Base-by-base conservation (phyloP, 92 coral and sea anemone genomes). In the Blastomussa wellsi region DNA sequence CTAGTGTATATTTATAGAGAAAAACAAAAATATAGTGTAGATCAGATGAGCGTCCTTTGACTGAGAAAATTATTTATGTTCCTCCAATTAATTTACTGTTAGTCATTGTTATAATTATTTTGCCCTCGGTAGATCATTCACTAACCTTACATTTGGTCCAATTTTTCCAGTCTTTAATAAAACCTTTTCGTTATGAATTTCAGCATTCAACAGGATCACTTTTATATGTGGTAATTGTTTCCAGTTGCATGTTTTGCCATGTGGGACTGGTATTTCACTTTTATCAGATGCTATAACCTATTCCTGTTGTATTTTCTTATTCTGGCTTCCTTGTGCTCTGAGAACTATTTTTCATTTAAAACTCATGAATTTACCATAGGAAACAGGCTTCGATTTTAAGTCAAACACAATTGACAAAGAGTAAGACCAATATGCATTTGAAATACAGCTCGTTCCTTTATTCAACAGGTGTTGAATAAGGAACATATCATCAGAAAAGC, bases 381-480 rank as follows among this genome's bases (percentile, higher is more conserved):
- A 77, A 51, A 44, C 66, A 19, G 39, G 17, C 66, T 32, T 53
- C 38, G 33, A 16, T 74, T 74, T 74, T 28, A 42, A 44, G 39
- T 22, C 79, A 74, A 74, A 74, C 19, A 44, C 19, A 55, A 74
- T 42, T 72, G 77, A 39, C 41, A 38, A 41, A 26, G 13, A 19
- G 64, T 39, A 15, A 35, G 51, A 28, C 22, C 16, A 24, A 35
- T 31, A 10, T 68, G 5, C 20, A 13, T n/a, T 48, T 42, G 14
- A 35, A 68, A 81, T 9, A 38, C 59, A 19, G 17, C 15, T 41
- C 42, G 16, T 75, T 83, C 76, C 64, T 74, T 47, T 47, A 16
- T 60, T 83, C 87, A 75, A 49, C 80, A 83, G 80, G 80, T 83
- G 87, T 83, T 83, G 87, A 83, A 19, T 83, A 72, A 52, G 31